Evolutionary conservation across 92 coral and sea anemone genomes (phyloP).

Genomic region (Umimayanthus chanpuru): DNA sequence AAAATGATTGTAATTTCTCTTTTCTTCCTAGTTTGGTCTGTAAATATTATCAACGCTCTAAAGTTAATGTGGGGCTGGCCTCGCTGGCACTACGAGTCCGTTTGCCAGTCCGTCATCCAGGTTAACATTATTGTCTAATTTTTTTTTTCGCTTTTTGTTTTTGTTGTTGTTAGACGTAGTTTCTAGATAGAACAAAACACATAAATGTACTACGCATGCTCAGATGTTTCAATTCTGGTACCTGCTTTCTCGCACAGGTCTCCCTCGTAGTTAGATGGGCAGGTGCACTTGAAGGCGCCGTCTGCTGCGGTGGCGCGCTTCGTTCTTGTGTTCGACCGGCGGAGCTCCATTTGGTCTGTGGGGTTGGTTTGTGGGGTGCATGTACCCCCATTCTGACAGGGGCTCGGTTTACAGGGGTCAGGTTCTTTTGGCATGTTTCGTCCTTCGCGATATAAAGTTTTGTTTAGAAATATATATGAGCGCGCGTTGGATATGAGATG

Average conservation of each 20-base stretch:
- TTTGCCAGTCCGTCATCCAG: no score
- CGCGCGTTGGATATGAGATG: no score
- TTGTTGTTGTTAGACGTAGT: no score
- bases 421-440: slow-evolving; percentile 22
- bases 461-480: no score
- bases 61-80: no score
- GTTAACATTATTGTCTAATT: no score
- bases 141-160: no score
- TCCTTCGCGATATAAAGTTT: slow-evolving; percentile 14
- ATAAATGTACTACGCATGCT: neutral
- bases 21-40: no score
- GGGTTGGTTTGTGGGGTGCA: slow-evolving; percentile 53
- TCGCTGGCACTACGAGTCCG: no score
- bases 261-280: slow-evolving; percentile 72
- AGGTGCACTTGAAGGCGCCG: slow-evolving; percentile 79
- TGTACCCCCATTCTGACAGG: slow-evolving; percentile 86
- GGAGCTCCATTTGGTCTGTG: neutral
- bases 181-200: neutral
- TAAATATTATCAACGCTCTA: no score
- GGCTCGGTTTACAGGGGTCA: slow-evolving; percentile 76
- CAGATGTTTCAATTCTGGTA: neutral
- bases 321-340: slow-evolving; percentile 21
- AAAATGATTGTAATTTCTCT: no score
- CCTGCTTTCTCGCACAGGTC: slow-evolving; percentile 74
- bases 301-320: slow-evolving; percentile 23